Conservation (phyloP, 2,888 invertebrate species). For the Nomada lathburiana region DNA sequence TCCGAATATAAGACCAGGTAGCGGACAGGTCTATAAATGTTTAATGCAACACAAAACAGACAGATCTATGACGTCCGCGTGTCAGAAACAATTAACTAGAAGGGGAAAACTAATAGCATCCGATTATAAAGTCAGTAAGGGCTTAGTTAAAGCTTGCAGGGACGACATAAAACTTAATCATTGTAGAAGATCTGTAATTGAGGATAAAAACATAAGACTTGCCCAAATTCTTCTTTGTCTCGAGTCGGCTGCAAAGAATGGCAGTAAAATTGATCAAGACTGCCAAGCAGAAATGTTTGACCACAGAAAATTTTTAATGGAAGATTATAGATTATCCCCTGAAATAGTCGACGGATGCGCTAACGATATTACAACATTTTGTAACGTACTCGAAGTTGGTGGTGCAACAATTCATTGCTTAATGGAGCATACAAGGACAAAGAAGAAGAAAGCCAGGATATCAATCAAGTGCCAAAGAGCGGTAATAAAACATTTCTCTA, state of each 20-base stretch:
- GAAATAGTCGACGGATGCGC: slow-evolving; percentile 95
- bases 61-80: slow-evolving; percentile 88
- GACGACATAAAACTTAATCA: slow-evolving; percentile 94
- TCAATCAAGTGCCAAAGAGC: slow-evolving; percentile 90
- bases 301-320: slow-evolving; percentile 95
- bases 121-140: slow-evolving; percentile 96
- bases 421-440: slow-evolving; percentile 93
- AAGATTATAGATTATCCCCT: slow-evolving; percentile 96
- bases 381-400: slow-evolving; percentile 91
- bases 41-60: slow-evolving; percentile 93
- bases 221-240: slow-evolving; percentile 97
- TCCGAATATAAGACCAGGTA: slow-evolving; percentile 90
- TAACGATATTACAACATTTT: slow-evolving; percentile 92
- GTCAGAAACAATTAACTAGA: slow-evolving; percentile 92
- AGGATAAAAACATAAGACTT: slow-evolving; percentile 92
- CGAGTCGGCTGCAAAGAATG: slow-evolving; percentile 91
- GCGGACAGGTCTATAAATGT: slow-evolving; percentile 95
- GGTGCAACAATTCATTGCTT: slow-evolving; percentile 98
- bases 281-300: slow-evolving; percentile 96
- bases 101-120: slow-evolving; percentile 95
- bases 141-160: slow-evolving; percentile 94
- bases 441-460: slow-evolving; percentile 88
- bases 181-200: slow-evolving; percentile 93
- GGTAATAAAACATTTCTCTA: slow-evolving; percentile 80
- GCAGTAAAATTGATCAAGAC: slow-evolving; percentile 89